Evolutionary conservation across 2,797 vertebrate species (phyloP), one percentile per base, ranked within the genome.

Genomic region (Anguilla marmorata): DNA sequence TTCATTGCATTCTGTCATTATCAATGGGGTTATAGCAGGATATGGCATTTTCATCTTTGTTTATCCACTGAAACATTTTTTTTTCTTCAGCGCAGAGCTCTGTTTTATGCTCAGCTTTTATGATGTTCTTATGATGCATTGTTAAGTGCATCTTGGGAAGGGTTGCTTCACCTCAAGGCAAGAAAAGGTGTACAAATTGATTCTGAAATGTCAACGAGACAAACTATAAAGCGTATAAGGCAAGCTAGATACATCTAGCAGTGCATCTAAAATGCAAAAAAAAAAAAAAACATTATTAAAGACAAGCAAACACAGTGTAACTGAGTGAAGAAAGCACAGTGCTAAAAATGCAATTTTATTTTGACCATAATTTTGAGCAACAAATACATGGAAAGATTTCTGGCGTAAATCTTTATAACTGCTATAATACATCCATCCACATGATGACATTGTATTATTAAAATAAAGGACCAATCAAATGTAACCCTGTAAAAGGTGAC

Each of bases 1-100:
- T 86, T 66, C 86, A 54, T 85, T 88, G 87, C 37, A 92, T 93
- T 89, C 72, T 90, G 88, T 89, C 85, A 91, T 41, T 45, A 21
- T 16, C 72, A 69, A 33, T 37, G 4, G 30, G 72, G 30, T 76
- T 76, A 41, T 33, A 50, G 79, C 45, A 11, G 19, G 9, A 21
- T 12, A n/a, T 24, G 12, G 3, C 0, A 6, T 21, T 21, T 79
- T 69, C 9, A 69, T 69, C 24, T 69, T 69, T 6, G 50, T 52
- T 52, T 52, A 52, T 52, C 50, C 50, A 52, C 50, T 33, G 7
- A 72, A 27, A 33, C 16, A 8, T 33, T 11, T 72, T 27, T 72
- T 27, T 19, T 33, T 72, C n/a, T 24, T 24, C 19, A 69, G 24
- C 11, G 9, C 72, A 76, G 30, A 16, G 72, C n/a, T 21, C 24